phyloP scores from a whole-genome alignment of 2,113 vertebrate genomes.

The Crotalus horridus region DNA sequence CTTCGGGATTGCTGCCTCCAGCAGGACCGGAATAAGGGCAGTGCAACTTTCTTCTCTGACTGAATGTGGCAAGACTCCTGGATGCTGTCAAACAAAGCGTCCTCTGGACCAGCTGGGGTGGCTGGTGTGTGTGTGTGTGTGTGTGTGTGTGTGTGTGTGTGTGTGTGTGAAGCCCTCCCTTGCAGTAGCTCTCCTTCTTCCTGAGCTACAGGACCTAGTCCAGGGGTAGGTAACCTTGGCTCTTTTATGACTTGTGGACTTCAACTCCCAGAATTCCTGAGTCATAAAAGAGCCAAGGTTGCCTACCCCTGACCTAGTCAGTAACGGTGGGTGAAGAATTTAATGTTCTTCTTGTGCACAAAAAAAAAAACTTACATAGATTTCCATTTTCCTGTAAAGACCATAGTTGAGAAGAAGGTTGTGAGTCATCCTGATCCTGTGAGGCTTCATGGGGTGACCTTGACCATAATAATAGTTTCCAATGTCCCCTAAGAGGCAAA shows the following conservation, averaged over 20 bases:
- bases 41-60: not conserved
- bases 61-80: too few species aligned
- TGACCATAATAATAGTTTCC: constrained; percentile 99
- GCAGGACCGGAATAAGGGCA: too few species aligned
- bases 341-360: not conserved
- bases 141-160: too few species aligned
- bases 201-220: not conserved
- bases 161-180: not conserved
- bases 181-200: not conserved
- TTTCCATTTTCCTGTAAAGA: constrained; percentile 98
- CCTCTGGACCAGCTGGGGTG: not conserved
- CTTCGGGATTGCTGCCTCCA: not conserved
- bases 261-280: too few species aligned
- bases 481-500: constrained; percentile 81
- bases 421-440: constrained; percentile 98
- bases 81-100: not conserved
- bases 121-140: not conserved
- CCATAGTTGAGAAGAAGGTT: constrained; percentile 97
- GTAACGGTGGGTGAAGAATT: not conserved
- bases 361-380: constrained; percentile 81
- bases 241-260: too few species aligned
- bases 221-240: too few species aligned
- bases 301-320: not conserved
- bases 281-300: too few species aligned
- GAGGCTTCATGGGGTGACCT: constrained; percentile 98